These are phyloP conservation scores for Gila orcuttii DNA, from an alignment of 2,113 vertebrate genomes.

Conservation along the genomic window DNA sequence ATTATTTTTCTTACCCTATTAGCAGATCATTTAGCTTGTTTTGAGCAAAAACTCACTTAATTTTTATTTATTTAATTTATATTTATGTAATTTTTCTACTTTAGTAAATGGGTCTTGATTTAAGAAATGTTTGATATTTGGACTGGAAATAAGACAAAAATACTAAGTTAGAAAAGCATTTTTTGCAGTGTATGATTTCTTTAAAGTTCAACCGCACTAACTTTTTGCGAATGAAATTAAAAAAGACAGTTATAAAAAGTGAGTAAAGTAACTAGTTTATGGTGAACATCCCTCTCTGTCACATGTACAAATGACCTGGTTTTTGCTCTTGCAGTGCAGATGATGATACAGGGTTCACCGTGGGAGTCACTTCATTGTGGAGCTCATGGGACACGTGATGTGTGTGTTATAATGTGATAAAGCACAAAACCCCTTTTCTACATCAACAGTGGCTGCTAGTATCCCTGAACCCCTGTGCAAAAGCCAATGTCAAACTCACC, in stretches of 20 bases:
- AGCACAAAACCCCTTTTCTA: slow-evolving; percentile 28
- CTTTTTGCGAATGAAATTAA: too few relatives aligned
- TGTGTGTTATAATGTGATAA: slow-evolving; percentile 41
- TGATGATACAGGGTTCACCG: slow-evolving; percentile 34
- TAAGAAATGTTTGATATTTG: too few relatives aligned
- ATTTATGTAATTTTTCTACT: too few relatives aligned
- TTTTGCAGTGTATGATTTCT: too few relatives aligned
- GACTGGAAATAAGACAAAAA: too few relatives aligned
- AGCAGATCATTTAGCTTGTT: too few relatives aligned
- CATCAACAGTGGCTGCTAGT: background rate
- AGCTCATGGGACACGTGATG: background rate
- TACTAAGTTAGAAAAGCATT: too few relatives aligned
- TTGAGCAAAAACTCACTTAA: too few relatives aligned
- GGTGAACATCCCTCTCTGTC: background rate
- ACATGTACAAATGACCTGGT: background rate
- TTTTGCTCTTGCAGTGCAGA: slow-evolving; percentile 1
- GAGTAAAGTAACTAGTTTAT: background rate
- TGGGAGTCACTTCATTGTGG: slow-evolving; percentile 10
- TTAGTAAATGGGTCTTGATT: too few relatives aligned
- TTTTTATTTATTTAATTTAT: too few relatives aligned
- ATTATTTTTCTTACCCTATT: too few relatives aligned
- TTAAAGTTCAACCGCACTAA: too few relatives aligned
- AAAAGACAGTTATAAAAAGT: background rate
- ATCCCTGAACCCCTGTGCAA: background rate
- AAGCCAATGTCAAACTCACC: slow-evolving; percentile 67